These are phyloP conservation scores for Goniozus legneri DNA, from an alignment of 1,140 invertebrate genomes.

Conservation along the genomic window DNA sequence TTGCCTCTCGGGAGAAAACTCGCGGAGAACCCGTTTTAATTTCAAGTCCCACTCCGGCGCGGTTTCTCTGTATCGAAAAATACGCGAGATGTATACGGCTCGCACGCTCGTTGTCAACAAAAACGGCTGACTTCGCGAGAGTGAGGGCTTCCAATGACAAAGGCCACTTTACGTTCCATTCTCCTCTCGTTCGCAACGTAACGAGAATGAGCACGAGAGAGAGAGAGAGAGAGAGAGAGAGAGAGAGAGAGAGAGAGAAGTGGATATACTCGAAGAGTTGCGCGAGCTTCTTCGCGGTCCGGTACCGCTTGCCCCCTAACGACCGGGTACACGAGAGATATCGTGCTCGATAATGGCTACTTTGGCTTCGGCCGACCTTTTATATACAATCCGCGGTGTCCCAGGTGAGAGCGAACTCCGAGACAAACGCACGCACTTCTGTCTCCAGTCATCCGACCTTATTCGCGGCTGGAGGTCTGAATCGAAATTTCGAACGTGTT, in stretches of 20 bases:
- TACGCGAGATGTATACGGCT: no score
- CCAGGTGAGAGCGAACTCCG: slow-evolving; percentile 17
- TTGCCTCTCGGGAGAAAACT: no score
- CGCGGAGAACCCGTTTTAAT: no score
- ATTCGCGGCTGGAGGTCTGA: no score
- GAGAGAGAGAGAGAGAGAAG: slow-evolving; percentile 5
- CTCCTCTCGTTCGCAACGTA: slow-evolving; percentile 18
- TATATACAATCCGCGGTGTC: slow-evolving; percentile 30
- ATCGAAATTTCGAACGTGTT: no score
- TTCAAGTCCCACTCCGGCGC: no score
- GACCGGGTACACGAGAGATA: slow-evolving; percentile 27
- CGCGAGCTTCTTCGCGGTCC: slow-evolving; percentile 24
- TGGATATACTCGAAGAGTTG: slow-evolving; percentile 19
- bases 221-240: no score
- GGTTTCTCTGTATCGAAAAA: no score
- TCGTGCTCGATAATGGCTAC: slow-evolving; percentile 29
- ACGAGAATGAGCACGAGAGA: no score
- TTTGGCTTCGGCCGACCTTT: slow-evolving; percentile 20
- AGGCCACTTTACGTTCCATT: slow-evolving; percentile 29
- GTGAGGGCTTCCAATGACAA: slow-evolving; percentile 31
- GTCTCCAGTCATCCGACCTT: no score
- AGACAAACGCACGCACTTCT: slow-evolving; percentile 18
- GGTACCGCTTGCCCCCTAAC: slow-evolving; percentile 23
- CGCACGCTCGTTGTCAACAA: no score
- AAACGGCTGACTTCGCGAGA: no score